Base-by-base conservation (phyloP, 2,888 invertebrate species). In the Volucella inanis region DNA sequence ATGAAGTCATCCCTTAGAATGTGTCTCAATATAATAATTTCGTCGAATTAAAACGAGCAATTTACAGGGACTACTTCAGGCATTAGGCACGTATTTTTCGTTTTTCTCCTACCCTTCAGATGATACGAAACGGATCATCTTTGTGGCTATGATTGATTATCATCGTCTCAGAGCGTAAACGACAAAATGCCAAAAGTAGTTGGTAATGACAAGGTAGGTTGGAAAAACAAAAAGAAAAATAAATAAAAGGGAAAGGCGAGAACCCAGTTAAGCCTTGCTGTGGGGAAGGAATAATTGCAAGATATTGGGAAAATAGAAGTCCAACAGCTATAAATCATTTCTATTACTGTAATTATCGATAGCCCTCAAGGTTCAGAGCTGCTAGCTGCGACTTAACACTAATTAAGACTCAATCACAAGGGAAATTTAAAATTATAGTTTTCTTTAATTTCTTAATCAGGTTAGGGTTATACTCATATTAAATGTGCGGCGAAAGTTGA, bases 21-120 rank as follows among this genome's bases (percentile, higher is more conserved):
- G 81, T 80, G 81, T 81, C 81, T 81, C 80, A 81, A 77, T 72
- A 81, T 77, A 85, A 80, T 80, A 81, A 85, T 77, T 85, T 77
- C 38, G 80, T 80, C 80, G 67, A 84, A 84, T 84, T 84, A 80
- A 80, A 80, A 82, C 39, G 62, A 64, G 71, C 62, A 71, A 71
- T 68, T 68, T 59, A 43, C 55, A 57, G 81, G 50, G 57, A 77
- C 81, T 71, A 76, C 57, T 70, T 47, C 22, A 45, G 50, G 77
- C 47, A 62, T 45, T 62, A 67, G 79, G 68, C 72, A 81, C 54
- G 68, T 81, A 67, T 61, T 52, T 41, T 10, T 18, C 15, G 47
- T 39, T 54, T 12, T 10, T 49, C 10, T 10, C 47, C 12, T 45
- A 18, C 22, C 14, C 31, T 31, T 2, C 31, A 31, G 47, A 50